Evolutionary conservation across 2,113 vertebrate species (phyloP).

Genomic region (Sinocyclocheilus grahami): DNA sequence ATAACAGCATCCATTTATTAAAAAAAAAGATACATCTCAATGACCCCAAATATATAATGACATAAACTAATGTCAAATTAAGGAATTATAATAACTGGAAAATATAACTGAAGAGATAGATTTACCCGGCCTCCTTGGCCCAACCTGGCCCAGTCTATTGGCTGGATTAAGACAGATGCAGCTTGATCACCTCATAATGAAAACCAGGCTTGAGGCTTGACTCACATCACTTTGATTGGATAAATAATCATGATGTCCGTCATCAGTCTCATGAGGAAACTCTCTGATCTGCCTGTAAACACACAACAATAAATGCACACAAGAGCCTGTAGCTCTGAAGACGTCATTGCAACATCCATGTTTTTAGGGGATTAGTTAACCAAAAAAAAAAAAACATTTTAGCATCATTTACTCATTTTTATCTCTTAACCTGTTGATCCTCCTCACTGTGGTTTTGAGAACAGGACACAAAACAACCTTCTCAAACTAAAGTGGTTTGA

Average conservation of each 20-base stretch:
- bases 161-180: neutral
- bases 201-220: neutral
- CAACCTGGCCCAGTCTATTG: neutral
- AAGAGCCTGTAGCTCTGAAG: neutral
- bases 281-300: neutral
- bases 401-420: too few relatives aligned
- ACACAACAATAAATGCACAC: neutral
- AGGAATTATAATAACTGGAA: neutral
- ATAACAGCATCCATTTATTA: neutral
- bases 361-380: too few relatives aligned
- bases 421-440: too few relatives aligned
- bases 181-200: conserved; percentile 10
- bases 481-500: too few relatives aligned
- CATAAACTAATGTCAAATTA: neutral
- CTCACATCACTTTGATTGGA: neutral
- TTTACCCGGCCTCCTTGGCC: neutral
- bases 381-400: too few relatives aligned
- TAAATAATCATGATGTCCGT: neutral
- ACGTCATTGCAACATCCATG: too few relatives aligned
- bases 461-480: too few relatives aligned
- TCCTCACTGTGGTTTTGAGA: too few relatives aligned
- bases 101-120: neutral
- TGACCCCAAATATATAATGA: too few relatives aligned
- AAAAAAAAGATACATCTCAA: too few relatives aligned
- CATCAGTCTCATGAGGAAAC: neutral